Conservation (phyloP, 1,140 invertebrate genomes). For the Magallana angulata region DNA sequence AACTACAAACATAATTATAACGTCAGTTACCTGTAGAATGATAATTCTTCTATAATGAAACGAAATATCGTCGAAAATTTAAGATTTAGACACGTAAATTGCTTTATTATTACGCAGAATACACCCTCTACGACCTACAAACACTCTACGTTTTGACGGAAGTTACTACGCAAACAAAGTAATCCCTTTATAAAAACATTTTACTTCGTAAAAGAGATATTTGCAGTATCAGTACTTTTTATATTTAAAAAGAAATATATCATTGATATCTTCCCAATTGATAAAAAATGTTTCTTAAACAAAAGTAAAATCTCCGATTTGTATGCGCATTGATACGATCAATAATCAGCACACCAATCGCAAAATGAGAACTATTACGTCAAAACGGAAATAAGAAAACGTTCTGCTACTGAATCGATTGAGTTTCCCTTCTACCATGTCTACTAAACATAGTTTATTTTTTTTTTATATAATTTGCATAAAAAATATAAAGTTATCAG, state of each 20-base stretch:
- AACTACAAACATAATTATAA: neutral
- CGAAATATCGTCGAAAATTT: slow-evolving; percentile 28
- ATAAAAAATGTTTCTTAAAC: too few relatives aligned
- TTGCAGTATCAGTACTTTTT: too few relatives aligned
- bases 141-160: slow-evolving; percentile 44
- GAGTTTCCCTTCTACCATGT: too few relatives aligned
- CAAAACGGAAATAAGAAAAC: slow-evolving; percentile 31
- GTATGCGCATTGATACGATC: slow-evolving; percentile 15
- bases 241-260: too few relatives aligned
- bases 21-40: neutral
- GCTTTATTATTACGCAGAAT: slow-evolving; percentile 56
- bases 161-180: slow-evolving; percentile 41
- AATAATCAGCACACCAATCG: slow-evolving; percentile 29
- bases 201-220: too few relatives aligned
- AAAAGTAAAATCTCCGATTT: too few relatives aligned
- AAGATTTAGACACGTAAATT: slow-evolving; percentile 23
- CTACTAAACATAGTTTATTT: too few relatives aligned
- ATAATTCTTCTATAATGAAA: neutral
- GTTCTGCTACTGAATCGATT: neutral
- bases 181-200: neutral
- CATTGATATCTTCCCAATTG: too few relatives aligned
- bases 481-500: too few relatives aligned
- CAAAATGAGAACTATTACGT: slow-evolving; percentile 3
- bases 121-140: slow-evolving; percentile 58
- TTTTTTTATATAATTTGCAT: too few relatives aligned